phyloP scores from a whole-genome alignment of 2,888 invertebrate genomes.

The Clivina fossor region DNA sequence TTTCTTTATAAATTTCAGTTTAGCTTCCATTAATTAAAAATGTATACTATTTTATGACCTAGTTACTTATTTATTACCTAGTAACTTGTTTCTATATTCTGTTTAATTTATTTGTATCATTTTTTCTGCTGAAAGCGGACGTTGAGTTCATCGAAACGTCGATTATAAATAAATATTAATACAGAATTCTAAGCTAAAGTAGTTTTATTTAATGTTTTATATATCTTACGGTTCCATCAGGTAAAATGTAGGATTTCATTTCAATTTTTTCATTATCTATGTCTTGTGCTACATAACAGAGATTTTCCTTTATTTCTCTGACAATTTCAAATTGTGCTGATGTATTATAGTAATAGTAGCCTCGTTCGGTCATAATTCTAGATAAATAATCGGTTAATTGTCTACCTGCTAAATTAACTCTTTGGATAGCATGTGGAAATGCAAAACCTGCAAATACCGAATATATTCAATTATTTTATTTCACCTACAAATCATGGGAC shows the following conservation, averaged over 20 bases:
- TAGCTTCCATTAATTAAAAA: too few species aligned
- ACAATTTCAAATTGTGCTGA: conserved; percentile 64
- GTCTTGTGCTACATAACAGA: conserved; percentile 73
- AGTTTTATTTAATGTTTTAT: not conserved
- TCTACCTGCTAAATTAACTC: conserved; percentile 52
- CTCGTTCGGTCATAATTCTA: conserved; percentile 65
- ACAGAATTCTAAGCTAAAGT: too few species aligned
- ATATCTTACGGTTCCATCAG: conserved; percentile 56
- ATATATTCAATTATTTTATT: too few species aligned
- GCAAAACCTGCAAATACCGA: conserved; percentile 61
- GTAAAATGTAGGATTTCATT: conserved; percentile 59
- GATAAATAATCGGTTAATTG: conserved; percentile 61
- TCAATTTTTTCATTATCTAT: conserved; percentile 59
- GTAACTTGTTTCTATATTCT: too few species aligned
- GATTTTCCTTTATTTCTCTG: conserved; percentile 67
- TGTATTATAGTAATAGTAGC: conserved; percentile 60
- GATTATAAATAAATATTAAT: not conserved
- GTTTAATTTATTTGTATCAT: too few species aligned
- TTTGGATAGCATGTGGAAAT: conserved; percentile 51
- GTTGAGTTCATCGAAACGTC: not conserved
- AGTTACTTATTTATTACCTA: too few species aligned
- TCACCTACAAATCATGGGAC: too few species aligned
- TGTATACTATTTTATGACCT: too few species aligned
- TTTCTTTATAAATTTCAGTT: too few species aligned
- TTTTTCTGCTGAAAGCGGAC: too few species aligned